These are phyloP conservation scores for Stenoptilia bipunctidactyla DNA, from an alignment of 2,888 invertebrate genomes.

Conservation along the genomic window DNA sequence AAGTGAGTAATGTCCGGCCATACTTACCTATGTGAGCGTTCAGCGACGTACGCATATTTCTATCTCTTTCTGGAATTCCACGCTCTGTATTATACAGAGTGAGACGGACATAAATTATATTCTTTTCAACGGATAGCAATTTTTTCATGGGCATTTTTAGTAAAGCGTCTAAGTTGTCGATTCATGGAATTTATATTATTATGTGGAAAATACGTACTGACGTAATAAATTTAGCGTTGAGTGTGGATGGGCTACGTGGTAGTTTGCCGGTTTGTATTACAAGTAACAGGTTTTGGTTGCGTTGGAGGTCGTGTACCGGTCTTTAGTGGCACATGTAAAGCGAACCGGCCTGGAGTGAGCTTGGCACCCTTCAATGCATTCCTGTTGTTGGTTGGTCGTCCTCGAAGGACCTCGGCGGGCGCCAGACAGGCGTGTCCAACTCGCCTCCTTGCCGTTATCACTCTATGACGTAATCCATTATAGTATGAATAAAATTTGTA, in stretches of 20 bases:
- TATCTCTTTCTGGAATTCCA: slow-evolving; percentile 41
- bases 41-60: slow-evolving; percentile 68
- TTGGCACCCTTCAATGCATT: slow-evolving; percentile 45
- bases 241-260: slow-evolving; percentile 21
- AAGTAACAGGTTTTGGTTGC: slow-evolving; percentile 64
- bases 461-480: slow-evolving; percentile 62
- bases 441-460: slow-evolving; percentile 45
- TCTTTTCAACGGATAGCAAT: slow-evolving; percentile 21
- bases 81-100: slow-evolving; percentile 28
- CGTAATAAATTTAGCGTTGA: slow-evolving; percentile 2
- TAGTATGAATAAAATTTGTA: too few species aligned
- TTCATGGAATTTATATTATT: slow-evolving; percentile 10
- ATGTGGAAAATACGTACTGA: neutral
- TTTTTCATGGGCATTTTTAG: slow-evolving; percentile 22
- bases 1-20: slow-evolving; percentile 70
- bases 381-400: slow-evolving; percentile 34
- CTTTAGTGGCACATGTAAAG: slow-evolving; percentile 56
- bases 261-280: slow-evolving; percentile 43
- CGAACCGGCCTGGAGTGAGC: slow-evolving; percentile 41
- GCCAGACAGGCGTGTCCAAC: slow-evolving; percentile 62
- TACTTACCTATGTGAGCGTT: slow-evolving; percentile 59
- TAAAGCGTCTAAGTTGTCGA: slow-evolving; percentile 28
- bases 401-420: slow-evolving; percentile 55
- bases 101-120: slow-evolving; percentile 45
- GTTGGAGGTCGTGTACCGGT: slow-evolving; percentile 64